Conservation (phyloP, 2,113 vertebrate genomes). For the Elanus axillaris region DNA sequence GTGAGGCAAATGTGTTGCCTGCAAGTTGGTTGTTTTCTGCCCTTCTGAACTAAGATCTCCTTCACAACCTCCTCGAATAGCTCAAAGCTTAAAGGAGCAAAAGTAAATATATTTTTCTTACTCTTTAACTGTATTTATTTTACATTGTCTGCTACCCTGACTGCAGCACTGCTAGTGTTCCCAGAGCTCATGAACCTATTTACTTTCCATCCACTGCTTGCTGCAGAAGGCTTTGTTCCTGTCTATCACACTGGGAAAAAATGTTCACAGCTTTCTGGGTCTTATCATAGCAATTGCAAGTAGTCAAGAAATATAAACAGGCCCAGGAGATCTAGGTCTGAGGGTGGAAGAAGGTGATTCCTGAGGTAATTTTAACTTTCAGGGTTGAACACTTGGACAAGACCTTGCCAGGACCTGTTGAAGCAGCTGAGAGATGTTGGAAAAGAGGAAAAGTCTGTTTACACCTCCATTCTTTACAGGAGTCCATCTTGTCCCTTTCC, state of each 20-base stretch:
- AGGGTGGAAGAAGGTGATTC: not conserved
- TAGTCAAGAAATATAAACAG: conserved; percentile 3
- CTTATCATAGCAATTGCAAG: not conserved
- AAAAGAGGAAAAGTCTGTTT: not conserved
- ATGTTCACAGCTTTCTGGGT: conserved; percentile 5
- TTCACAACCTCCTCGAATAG: not conserved
- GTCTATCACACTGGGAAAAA: conserved; percentile 29
- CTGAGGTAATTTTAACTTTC: not conserved
- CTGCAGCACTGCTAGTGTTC: conserved; percentile 22
- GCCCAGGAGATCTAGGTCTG: not conserved
- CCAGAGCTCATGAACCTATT: conserved; percentile 57
- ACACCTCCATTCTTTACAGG: not conserved
- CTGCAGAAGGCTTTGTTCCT: conserved; percentile 43
- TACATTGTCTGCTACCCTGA: not conserved
- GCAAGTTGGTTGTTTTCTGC: not conserved
- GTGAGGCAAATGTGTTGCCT: not conserved
- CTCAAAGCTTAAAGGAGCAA: conserved; percentile 21
- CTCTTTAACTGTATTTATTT: conserved; percentile 52
- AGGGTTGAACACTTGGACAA: not conserved
- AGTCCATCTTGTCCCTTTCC: not conserved
- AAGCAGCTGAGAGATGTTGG: not conserved
- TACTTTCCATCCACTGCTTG: conserved; percentile 37
- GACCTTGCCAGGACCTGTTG: not conserved
- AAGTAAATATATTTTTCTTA: conserved; percentile 40
- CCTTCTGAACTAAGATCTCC: not conserved